phyloP scores from a whole-genome alignment of 2,113 vertebrate species.

The Synchiropus splendidus region DNA sequence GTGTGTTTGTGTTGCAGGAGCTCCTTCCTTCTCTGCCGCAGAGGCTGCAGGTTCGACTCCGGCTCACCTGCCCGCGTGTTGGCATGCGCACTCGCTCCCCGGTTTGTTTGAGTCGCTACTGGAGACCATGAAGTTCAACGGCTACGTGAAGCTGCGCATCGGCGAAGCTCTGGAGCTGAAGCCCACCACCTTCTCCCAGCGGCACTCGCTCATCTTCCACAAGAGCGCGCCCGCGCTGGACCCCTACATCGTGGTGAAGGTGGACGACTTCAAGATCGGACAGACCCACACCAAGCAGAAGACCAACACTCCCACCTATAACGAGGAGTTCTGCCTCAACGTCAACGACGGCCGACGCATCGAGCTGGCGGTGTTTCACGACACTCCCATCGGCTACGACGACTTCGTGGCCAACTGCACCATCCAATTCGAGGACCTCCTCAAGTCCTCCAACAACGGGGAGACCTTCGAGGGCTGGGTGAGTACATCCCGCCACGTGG shows the following conservation, averaged over 20 bases:
- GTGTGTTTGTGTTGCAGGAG: too few relatives aligned
- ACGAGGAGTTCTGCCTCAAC: slow-evolving; percentile 86
- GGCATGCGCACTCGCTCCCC: neutral
- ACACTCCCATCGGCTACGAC: slow-evolving; percentile 94
- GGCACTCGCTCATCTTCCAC: slow-evolving; percentile 84
- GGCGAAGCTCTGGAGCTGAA: slow-evolving; percentile 90
- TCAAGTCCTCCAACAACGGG: slow-evolving; percentile 69
- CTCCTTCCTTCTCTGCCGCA: slow-evolving; percentile 38
- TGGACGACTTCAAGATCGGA: slow-evolving; percentile 87
- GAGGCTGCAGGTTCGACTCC: slow-evolving; percentile 4
- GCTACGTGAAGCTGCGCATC: slow-evolving; percentile 84
- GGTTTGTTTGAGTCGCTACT: neutral
- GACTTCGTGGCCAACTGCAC: slow-evolving; percentile 96
- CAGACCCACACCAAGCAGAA: slow-evolving; percentile 92
- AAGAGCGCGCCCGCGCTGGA: slow-evolving; percentile 73
- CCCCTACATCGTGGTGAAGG: slow-evolving; percentile 90
- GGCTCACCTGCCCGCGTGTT: neutral
- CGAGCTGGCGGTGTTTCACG: slow-evolving; percentile 90
- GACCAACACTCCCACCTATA: slow-evolving; percentile 90
- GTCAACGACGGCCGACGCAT: slow-evolving; percentile 77
- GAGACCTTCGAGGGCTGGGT: slow-evolving; percentile 93
- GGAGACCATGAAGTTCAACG: slow-evolving; percentile 88
- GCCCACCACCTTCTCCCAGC: slow-evolving; percentile 82
- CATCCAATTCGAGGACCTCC: slow-evolving; percentile 81
- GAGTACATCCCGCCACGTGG: slow-evolving; percentile 65